phyloP scores from a whole-genome alignment of 2,797 vertebrate genomes.

The Notamacropus eugenii region DNA sequence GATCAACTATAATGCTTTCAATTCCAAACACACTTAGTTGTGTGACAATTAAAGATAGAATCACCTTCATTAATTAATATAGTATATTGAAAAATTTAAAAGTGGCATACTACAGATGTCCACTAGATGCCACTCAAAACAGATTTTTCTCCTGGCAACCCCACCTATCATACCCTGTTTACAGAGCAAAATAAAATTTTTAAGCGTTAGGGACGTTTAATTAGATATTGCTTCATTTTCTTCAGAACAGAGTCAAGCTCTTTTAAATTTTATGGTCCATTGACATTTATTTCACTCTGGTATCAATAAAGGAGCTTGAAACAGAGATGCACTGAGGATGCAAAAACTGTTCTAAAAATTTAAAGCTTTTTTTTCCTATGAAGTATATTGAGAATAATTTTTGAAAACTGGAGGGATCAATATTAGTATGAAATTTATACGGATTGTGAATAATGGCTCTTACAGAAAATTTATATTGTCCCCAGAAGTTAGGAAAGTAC shows the following conservation, averaged over 20 bases:
- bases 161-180: slow-evolving; percentile 30
- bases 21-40: not conserved
- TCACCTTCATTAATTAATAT: no score
- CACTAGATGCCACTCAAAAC: slow-evolving; percentile 86
- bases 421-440: not conserved
- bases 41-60: not conserved
- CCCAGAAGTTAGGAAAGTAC: not conserved
- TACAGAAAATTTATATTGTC: not conserved
- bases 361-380: slow-evolving; percentile 23
- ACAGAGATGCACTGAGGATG: not conserved
- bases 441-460: not conserved
- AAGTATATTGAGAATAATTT: not conserved
- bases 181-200: not conserved
- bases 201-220: not conserved
- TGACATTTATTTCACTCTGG: not conserved
- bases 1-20: not conserved
- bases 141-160: not conserved
- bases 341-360: not conserved
- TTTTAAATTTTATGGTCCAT: not conserved
- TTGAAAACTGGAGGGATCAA: not conserved
- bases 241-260: not conserved
- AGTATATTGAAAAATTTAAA: not conserved
- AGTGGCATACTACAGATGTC: slow-evolving; percentile 46
- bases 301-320: not conserved
- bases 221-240: not conserved